Base-by-base conservation (phyloP, 2,113 vertebrate genomes). In the Cynocephalus volans region DNA sequence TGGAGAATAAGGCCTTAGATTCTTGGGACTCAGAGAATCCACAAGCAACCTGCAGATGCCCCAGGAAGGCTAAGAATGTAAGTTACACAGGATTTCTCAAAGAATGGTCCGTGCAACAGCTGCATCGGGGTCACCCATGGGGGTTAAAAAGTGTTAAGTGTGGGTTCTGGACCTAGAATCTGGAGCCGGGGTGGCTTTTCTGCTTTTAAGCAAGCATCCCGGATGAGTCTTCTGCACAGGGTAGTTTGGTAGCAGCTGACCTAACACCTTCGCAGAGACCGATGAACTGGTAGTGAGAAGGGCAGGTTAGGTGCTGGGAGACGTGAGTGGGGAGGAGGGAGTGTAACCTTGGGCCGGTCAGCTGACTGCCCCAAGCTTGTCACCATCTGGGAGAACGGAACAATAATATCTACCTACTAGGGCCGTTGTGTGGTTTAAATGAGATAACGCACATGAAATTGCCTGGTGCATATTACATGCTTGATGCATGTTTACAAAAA, bases 111-210 rank as follows among this genome's bases (percentile, higher is more conserved):
- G 0, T 48, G 36, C 12, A 26, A 5, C 13, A 8, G n/a, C n/a
- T 4, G 1, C n/a, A 9, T 5, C 4, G 3, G 14, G 56, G 76
- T 2, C 23, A 2, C 41, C 24, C 6, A 0, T 2, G 13, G 18
- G 13, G 18, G 19, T 26, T 58, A 41, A 41, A 41, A 41, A 41
- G 41, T 6, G n/a, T 70, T 56, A 21, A 60, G 50, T 41, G 41
- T 12, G 28, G 12, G 4, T 21, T 56, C 48, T 17, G 60, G 41
- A 52, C 45, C 52, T 36, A 70, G 54, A 28, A 26, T 48, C 41
- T 18, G 54, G 75, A 64, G 17, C 45, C 58, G 36, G 45, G 28
- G 3, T 21, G 52, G 60, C 54, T 60, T 5, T 75, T 45, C 60
- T 72, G 75, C 65, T 88, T 75, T 48, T 31, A n/a, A 76, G 82